Evolutionary conservation across 2,797 vertebrate species (phyloP), one percentile per base, ranked within the genome.

Genomic region (Scyliorhinus canicula): DNA sequence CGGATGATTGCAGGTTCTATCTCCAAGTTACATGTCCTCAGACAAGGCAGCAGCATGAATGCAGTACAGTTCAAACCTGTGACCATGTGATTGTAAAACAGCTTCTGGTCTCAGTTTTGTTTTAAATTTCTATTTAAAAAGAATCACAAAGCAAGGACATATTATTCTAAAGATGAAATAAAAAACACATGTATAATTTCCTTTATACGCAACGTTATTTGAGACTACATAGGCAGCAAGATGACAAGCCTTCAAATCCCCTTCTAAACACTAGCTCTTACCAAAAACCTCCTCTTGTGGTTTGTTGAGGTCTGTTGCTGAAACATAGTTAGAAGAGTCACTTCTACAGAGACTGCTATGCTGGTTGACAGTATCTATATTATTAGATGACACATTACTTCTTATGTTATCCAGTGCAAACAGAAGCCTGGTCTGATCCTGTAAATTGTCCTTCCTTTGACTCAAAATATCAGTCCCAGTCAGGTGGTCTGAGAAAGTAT

Each of bases 391-490:
- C 40, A 19, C 44, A 93, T 35, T 55, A 60, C 26, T 93, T 93
- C n/a, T 47, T 67, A 67, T 35, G 12, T 40, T 69, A 93, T 67
- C 9, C 65, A 69, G 26, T 50, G 40, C 65, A 93, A 71, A 31
- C 65, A 71, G 63, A 19, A 44, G 44, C 28, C 11, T 93, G 91
- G 44, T 93, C 65, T 67, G 40, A 71, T 31, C 93, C 26, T 71
- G 40, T 69, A 63, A 69, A 31, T 26, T 60, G 35, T 69, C 63
- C 40, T 69, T 71, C 26, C 63, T 93, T 71, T 35, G 40, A 69
- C 26, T 93, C 65, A 93, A 67, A 93, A 65, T 65, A 93, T 93
- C 47, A 50, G 4, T 90, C 31, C n/a, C 55, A 90, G 86, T 55
- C 55, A 55, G 28, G 35, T 31, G 24, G 44, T 93, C 93, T 69